These are phyloP conservation scores for Heliothis peltigera DNA, from an alignment of 2,888 invertebrate genomes.

Conservation along the genomic window DNA sequence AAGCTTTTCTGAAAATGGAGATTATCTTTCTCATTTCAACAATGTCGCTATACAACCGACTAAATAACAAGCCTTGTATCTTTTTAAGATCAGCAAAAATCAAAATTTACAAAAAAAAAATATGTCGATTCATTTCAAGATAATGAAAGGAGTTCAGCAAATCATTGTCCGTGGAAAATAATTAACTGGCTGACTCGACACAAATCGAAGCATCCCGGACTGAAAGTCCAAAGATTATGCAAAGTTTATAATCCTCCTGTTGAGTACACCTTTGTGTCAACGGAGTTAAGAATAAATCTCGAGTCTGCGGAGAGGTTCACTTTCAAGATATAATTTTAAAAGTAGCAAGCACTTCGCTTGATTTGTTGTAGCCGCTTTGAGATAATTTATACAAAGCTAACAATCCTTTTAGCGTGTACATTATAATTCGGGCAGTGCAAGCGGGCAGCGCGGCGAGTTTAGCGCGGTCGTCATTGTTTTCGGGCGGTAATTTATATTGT, in stretches of 20 bases:
- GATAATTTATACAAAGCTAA: constrained; percentile 70
- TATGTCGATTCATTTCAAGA: constrained; percentile 74
- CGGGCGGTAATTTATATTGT: constrained; percentile 84
- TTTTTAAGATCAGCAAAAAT: constrained; percentile 62
- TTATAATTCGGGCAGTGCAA: constrained; percentile 73
- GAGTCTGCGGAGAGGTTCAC: constrained; percentile 43
- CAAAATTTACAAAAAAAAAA: constrained; percentile 66
- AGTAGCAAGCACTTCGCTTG: constrained; percentile 42
- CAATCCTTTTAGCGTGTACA: constrained; percentile 77
- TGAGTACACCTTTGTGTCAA: constrained; percentile 60
- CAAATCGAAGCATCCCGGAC: constrained; percentile 71
- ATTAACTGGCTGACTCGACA: constrained; percentile 87
- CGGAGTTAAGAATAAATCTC: constrained; percentile 23
- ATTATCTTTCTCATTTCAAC: constrained; percentile 34
- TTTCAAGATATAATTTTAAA: constrained; percentile 51
- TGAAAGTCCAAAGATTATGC: constrained; percentile 71
- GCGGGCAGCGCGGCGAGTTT: constrained; percentile 64
- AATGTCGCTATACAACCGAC: constrained; percentile 33
- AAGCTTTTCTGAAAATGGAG: constrained; percentile 18
- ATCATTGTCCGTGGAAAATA: constrained; percentile 85
- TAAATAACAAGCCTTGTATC: constrained; percentile 47
- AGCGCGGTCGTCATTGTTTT: constrained; percentile 81
- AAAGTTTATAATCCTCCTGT: constrained; percentile 64
- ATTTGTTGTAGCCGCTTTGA: constrained; percentile 53
- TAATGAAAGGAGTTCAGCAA: constrained; percentile 79